Percentiles rank a stretch among this genome's conserved stretches.
These are phyloP conservation scores for Mantis religiosa DNA, from an alignment of 2,888 invertebrate genomes.

Conservation along the genomic window DNA sequence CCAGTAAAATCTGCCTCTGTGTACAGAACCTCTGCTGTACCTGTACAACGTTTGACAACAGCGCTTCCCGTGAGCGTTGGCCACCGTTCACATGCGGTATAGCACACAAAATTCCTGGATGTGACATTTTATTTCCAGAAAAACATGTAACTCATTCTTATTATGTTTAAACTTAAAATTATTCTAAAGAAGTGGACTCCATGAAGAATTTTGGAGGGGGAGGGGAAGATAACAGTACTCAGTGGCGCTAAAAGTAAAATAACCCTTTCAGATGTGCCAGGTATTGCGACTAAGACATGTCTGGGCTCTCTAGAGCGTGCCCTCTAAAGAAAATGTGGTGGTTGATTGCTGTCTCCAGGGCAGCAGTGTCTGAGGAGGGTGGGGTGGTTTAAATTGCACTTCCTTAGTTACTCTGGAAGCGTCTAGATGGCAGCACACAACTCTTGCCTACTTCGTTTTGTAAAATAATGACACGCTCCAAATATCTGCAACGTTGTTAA, in stretches of 20 bases:
- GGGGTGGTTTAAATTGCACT: not conserved
- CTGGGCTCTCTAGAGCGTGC: not conserved
- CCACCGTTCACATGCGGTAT: no score
- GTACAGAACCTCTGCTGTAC: no score
- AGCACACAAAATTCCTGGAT: no score
- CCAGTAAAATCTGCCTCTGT: no score
- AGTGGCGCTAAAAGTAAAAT: not conserved
- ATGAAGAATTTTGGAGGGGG: no score
- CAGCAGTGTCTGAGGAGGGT: not conserved
- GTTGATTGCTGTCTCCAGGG: not conserved
- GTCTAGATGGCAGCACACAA: not conserved
- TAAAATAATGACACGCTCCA: not conserved
- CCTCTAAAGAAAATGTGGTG: not conserved
- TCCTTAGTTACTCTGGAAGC: not conserved
- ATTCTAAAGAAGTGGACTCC: no score
- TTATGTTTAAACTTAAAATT: no score
- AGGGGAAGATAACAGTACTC: no score
- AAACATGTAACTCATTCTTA: no score
- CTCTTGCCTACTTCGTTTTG: not conserved
- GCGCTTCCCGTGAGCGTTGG: no score
- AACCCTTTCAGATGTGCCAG: not conserved
- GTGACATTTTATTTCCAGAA: no score
- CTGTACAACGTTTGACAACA: no score
- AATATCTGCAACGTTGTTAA: not conserved
- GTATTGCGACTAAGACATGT: not conserved